Percentiles rank a stretch among this genome's conserved stretches.
Evolutionary conservation across 2,888 invertebrate genomes (phyloP).

Genomic region (Pedicia rivosa): DNA sequence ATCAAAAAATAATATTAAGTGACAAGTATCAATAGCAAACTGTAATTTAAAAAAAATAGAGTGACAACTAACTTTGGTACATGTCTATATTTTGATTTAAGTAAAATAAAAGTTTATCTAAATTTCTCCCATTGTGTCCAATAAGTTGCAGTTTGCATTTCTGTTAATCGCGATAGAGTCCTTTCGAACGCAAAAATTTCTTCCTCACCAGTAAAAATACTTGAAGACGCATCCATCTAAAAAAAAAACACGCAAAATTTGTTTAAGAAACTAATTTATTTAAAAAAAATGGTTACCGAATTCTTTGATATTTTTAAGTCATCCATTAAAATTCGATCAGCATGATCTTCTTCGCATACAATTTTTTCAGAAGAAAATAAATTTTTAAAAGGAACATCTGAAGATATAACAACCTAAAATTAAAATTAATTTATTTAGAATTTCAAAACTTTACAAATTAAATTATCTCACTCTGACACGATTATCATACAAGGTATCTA

Average conservation of each 20-base stretch:
- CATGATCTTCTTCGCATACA: slow-evolving; percentile 44
- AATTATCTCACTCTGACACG: slow-evolving; percentile 45
- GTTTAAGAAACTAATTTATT: slow-evolving; percentile 4
- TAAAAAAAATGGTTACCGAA: slow-evolving; percentile 36
- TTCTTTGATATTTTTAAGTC: slow-evolving; percentile 73
- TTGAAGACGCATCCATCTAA: slow-evolving; percentile 62
- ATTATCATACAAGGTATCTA: slow-evolving; percentile 93
- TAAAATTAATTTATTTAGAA: slow-evolving; percentile 9
- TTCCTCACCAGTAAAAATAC: slow-evolving; percentile 94
- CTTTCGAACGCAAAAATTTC: slow-evolving; percentile 95
- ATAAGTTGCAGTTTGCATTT: slow-evolving; percentile 93
- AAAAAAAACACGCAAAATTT: slow-evolving; percentile 13
- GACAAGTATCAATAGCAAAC: too few species aligned
- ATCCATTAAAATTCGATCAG: slow-evolving; percentile 83
- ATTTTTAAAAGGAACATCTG: slow-evolving; percentile 57
- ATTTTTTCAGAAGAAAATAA: slow-evolving; percentile 48
- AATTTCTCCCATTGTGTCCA: slow-evolving; percentile 68
- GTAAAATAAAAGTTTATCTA: slow-evolving; percentile 16
- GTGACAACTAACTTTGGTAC: too few species aligned
- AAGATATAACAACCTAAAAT: slow-evolving; percentile 64
- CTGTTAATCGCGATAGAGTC: slow-evolving; percentile 78
- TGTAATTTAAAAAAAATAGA: too few species aligned
- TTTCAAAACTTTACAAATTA: slow-evolving; percentile 3
- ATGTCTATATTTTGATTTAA: too few species aligned
- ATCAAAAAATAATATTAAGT: too few species aligned